These are phyloP conservation scores for Formicarius rufipectus DNA, from an alignment of 2,113 vertebrate genomes.

Conservation along the genomic window DNA sequence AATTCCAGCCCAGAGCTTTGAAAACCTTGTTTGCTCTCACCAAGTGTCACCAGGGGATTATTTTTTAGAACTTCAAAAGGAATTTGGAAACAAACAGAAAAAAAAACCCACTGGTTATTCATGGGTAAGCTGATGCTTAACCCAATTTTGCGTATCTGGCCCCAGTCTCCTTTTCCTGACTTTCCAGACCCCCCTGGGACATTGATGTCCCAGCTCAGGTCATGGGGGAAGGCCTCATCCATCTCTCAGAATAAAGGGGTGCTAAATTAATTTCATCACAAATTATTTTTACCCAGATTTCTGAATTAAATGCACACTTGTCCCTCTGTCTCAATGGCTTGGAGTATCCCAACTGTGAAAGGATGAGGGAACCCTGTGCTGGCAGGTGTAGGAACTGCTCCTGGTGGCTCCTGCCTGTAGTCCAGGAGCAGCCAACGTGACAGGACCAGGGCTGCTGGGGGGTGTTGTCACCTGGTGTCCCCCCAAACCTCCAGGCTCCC, in stretches of 20 bases:
- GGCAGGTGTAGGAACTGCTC: not conserved
- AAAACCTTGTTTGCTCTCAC: not conserved
- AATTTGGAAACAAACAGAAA: constrained; percentile 25
- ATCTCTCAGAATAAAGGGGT: not conserved
- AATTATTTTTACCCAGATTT: not conserved
- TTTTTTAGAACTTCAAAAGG: constrained; percentile 34
- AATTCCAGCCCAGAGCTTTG: not conserved
- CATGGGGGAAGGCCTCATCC: not conserved
- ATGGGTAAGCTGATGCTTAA: not conserved
- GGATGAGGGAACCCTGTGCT: not conserved
- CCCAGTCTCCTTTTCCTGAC: not conserved
- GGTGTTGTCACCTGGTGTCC: too few species aligned
- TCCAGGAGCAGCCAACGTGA: too few species aligned
- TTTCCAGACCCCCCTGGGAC: not conserved
- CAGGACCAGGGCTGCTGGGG: too few species aligned
- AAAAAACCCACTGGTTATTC: not conserved
- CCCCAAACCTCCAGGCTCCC: too few species aligned
- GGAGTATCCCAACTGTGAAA: not conserved
- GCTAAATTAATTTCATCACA: not conserved
- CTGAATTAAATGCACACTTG: not conserved
- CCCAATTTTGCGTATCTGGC: not conserved
- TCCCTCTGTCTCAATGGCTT: not conserved
- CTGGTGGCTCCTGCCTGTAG: too few species aligned
- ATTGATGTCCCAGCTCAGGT: not conserved
- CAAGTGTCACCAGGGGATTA: not conserved